A percentile compares a stretch with the other conserved stretches of the same genome.
These are phyloP conservation scores for Enteromius anoplus DNA, from an alignment of 2,797 vertebrate genomes.

Conservation along the genomic window DNA sequence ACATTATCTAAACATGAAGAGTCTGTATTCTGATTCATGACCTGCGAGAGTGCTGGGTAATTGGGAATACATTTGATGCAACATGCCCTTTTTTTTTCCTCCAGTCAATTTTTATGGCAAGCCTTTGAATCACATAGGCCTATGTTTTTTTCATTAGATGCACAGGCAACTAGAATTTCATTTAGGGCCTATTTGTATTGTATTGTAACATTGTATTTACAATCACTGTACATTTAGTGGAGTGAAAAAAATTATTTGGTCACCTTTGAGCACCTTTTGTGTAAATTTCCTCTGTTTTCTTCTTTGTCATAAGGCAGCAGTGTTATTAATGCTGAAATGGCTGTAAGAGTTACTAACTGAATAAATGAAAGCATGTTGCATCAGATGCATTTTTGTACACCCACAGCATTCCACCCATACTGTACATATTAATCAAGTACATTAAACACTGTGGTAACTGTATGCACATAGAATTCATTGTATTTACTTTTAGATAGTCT, in stretches of 20 bases:
- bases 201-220: constrained; percentile 4
- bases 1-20: constrained; percentile 13
- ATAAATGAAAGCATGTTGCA: not conserved
- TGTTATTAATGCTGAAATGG: not conserved
- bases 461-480: not conserved
- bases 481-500: not conserved
- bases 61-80: constrained; percentile 9
- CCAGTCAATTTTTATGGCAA: not conserved
- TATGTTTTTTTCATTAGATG: not conserved
- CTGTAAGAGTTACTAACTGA: not conserved
- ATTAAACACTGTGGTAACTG: not conserved
- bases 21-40: constrained; percentile 27
- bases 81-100: not conserved
- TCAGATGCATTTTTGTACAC: not conserved
- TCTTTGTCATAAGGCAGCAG: not conserved
- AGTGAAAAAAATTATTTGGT: not conserved
- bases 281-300: not conserved
- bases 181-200: not conserved
- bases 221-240: not conserved
- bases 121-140: not conserved
- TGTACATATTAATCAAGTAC: not conserved
- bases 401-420: not conserved
- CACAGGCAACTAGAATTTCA: not conserved
- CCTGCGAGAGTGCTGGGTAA: not conserved
- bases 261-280: not conserved